Base-by-base conservation (phyloP, 2,113 vertebrate species). In the Tyrannus savana region DNA sequence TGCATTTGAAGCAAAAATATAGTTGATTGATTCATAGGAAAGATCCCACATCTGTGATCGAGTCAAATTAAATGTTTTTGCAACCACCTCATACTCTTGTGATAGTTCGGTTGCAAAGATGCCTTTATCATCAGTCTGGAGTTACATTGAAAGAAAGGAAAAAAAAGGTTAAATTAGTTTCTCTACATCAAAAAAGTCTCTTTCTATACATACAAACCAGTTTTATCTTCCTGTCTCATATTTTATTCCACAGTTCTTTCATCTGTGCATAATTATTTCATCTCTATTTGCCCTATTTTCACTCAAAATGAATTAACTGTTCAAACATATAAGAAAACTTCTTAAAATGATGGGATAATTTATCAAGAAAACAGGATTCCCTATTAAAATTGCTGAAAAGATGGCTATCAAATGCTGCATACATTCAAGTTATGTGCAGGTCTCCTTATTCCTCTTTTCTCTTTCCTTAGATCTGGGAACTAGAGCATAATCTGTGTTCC, bases 91-190 rank as follows among this genome's bases (percentile, higher is more conserved):
- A 68, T 99, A 99, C 83, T 99, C 99, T 94, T 98, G 98, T 14
- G 99, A 99, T n/a, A 99, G 98, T 46, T 98, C 96, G 14, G 99
- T 99, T 28, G 98, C 98, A 97, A 99, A 99, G 84, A 99, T 98
- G 10, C 99, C 99, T 95, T 99, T 99, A 95, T 99, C 99, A 68
- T 99, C 99, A 2, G 99, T 99, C 99, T 99, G 97, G 46, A 89
- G 81, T 94, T 71, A 19, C 39, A 96, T 84, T 27, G 41, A 50
- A 92, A 96, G 58, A 79, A 94, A 59, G 93, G 86, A 62, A 76
- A 83, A 88, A 66, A 49, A 59, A 62, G 35, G 28, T 83, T 37
- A 19, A 53, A 55, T 95, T 87, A 87, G 39, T 93, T 64, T 25
- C 7, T 86, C 49, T 66, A 7, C 9, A 53, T 64, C 23, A 78